These are phyloP conservation scores for Chaitophorus viminalis DNA, from an alignment of 2,888 invertebrate genomes.

Conservation along the genomic window DNA sequence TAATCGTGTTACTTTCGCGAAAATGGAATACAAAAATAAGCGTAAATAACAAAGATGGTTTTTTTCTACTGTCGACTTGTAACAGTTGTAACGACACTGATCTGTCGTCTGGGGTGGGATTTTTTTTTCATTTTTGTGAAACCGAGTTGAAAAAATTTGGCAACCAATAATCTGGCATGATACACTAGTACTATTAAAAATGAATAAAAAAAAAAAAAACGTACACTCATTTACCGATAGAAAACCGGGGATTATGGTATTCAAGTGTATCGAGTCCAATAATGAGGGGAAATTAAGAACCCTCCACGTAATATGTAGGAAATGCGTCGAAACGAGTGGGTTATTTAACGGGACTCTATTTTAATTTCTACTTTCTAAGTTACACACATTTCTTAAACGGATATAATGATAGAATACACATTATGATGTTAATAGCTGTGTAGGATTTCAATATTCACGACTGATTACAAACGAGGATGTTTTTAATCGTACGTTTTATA, in stretches of 20 bases:
- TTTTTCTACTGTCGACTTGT: background rate
- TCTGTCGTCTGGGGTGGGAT: background rate
- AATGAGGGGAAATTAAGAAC: background rate
- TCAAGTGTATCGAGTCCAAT: background rate
- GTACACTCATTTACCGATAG: background rate
- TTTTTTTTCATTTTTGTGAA: background rate
- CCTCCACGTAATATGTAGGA: background rate
- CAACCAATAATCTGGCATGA: constrained; percentile 19
- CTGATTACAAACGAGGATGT: no score
- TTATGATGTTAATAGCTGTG: no score
- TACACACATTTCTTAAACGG: no score
- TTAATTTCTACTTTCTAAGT: no score
- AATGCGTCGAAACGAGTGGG: no score
- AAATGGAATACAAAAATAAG: background rate
- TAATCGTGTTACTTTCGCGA: background rate
- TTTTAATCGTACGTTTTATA: no score
- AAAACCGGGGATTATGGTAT: background rate
- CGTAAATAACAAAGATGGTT: background rate
- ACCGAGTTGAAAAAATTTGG: constrained; percentile 42
- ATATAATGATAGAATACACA: no score
- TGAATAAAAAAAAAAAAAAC: constrained; percentile 24
- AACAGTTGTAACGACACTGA: background rate
- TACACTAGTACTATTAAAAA: constrained; percentile 3
- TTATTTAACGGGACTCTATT: no score
- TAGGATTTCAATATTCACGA: no score